Evolutionary conservation across 1,140 invertebrate genomes (phyloP).

Genomic region (Calliopsis andreniformis): DNA sequence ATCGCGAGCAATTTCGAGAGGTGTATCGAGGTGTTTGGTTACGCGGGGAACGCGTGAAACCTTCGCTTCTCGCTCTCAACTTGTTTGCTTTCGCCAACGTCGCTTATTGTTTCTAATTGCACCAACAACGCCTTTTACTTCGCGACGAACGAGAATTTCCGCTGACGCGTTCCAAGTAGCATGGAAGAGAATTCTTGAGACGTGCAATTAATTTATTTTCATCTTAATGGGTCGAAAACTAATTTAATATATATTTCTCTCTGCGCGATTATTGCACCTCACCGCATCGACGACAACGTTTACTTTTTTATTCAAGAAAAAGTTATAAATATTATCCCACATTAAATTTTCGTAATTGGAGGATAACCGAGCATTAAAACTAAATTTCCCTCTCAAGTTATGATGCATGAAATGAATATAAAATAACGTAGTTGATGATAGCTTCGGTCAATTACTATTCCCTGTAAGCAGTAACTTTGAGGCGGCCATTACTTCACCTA

Average conservation of each 20-base stretch:
- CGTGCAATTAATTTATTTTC: constrained; percentile 10
- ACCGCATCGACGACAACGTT: background rate
- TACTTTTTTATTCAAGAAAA: constrained; percentile 7
- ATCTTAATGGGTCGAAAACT: background rate
- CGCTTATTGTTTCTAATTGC: background rate
- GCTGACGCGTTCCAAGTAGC: background rate
- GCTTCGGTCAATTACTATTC: constrained; percentile 15
- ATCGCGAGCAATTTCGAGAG: constrained; percentile 58
- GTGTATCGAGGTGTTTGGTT: constrained; percentile 48
- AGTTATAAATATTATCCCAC: constrained; percentile 1
- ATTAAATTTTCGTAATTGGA: constrained; percentile 27
- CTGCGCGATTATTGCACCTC: background rate
- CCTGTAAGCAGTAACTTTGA: constrained; percentile 1
- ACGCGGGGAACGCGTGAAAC: constrained; percentile 17
- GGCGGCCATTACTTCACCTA: constrained; percentile 2
- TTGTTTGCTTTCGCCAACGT: constrained; percentile 36
- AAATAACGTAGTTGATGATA: constrained; percentile 35
- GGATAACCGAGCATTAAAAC: background rate
- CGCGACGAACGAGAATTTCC: too few species aligned
- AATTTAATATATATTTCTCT: constrained; percentile 25
- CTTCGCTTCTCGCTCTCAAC: constrained; percentile 40
- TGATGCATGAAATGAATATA: constrained; percentile 31
- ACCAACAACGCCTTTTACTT: background rate
- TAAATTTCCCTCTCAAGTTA: constrained; percentile 15
- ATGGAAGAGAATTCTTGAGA: background rate